phyloP scores from a whole-genome alignment of 2,113 vertebrate species.

The Genyomyrus donnyi region DNA sequence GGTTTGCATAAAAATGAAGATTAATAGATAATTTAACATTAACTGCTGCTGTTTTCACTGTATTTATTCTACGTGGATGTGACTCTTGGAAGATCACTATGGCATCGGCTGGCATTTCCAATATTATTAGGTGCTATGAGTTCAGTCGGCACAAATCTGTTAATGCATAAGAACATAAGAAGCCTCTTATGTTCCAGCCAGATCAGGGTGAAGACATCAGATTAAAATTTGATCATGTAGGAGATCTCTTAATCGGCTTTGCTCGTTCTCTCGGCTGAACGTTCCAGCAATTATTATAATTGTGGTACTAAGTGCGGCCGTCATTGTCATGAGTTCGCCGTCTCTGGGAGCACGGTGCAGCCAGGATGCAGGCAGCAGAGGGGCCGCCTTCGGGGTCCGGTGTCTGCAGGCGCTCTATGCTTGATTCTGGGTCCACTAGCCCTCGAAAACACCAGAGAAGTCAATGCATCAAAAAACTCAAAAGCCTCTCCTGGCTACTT shows the following conservation, averaged over 20 bases:
- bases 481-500: not conserved
- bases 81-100: constrained; percentile 67
- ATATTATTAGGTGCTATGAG: constrained; percentile 83
- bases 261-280: constrained; percentile 79
- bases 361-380: constrained; percentile 62
- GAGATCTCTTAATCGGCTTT: constrained; percentile 94
- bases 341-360: constrained; percentile 69
- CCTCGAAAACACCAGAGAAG: not conserved
- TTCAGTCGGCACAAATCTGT: constrained; percentile 84
- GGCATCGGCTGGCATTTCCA: constrained; percentile 70
- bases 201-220: constrained; percentile 83
- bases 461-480: not conserved
- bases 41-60: constrained; percentile 59
- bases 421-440: not conserved
- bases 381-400: not conserved
- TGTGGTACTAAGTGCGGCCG: constrained; percentile 90
- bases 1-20: not conserved
- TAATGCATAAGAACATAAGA: constrained; percentile 92
- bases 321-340: constrained; percentile 74
- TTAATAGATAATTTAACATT: constrained; percentile 33
- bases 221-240: constrained; percentile 97
- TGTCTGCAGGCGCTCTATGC: not conserved
- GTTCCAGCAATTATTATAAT: constrained; percentile 97
- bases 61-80: constrained; percentile 86
- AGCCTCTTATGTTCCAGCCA: constrained; percentile 82